Evolutionary conservation across 2,888 invertebrate species (phyloP).

Genomic region (Pilophorus perplexus): DNA sequence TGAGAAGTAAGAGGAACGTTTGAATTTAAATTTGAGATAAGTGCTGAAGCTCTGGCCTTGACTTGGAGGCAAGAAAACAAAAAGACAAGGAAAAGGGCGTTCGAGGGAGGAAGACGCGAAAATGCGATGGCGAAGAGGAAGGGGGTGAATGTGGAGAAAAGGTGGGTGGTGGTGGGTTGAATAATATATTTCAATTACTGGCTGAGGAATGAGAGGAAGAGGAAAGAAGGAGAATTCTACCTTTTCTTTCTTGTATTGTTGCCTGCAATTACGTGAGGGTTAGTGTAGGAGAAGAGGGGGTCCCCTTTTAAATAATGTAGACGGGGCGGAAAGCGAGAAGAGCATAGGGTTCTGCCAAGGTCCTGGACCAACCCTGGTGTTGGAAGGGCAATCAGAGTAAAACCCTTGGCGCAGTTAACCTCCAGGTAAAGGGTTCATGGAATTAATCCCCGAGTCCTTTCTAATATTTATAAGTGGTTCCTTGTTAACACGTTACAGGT

Average conservation of each 20-base stretch:
- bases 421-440: background rate
- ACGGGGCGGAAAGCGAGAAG: background rate
- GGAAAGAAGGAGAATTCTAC: constrained; percentile 5
- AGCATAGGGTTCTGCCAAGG: background rate
- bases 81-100: background rate
- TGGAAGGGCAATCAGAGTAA: constrained; percentile 34
- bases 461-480: constrained; percentile 37
- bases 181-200: constrained; percentile 38
- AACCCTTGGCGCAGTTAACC: constrained; percentile 26
- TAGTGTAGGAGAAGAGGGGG: background rate
- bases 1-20: too few relatives aligned
- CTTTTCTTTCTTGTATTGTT: constrained; percentile 37
- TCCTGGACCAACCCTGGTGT: background rate
- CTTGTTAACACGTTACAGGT: constrained; percentile 32
- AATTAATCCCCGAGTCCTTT: constrained; percentile 30
- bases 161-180: constrained; percentile 26
- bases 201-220: background rate
- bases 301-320: constrained; percentile 28
- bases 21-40: constrained; percentile 32
- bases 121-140: too few relatives aligned
- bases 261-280: constrained; percentile 19
- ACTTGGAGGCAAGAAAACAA: constrained; percentile 14
- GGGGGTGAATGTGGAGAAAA: constrained; percentile 20
- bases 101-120: too few relatives aligned
- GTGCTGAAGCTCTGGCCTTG: background rate